phyloP scores from a whole-genome alignment of 2,888 invertebrate species.

The Drosophila pseudotakahashii region DNA sequence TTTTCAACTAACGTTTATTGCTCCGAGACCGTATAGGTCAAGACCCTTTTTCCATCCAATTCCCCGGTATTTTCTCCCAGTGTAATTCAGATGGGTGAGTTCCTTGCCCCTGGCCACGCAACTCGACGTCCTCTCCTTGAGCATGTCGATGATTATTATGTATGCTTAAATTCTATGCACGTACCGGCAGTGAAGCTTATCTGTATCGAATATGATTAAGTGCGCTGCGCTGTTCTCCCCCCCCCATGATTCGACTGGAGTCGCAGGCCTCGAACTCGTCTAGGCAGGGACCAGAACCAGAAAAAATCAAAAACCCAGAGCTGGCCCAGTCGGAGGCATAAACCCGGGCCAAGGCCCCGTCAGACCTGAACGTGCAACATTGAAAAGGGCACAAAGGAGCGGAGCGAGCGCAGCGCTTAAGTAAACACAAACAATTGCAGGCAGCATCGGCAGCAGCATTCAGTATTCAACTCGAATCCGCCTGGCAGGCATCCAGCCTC shows the following conservation, averaged over 20 bases:
- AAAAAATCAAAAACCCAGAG: constrained; percentile 19
- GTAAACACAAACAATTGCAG: constrained; percentile 63
- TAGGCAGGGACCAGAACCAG: constrained; percentile 15
- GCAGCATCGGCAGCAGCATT: constrained; percentile 17
- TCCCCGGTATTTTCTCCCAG: constrained; percentile 5
- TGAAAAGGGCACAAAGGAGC: constrained; percentile 70
- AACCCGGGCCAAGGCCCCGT: constrained; percentile 4
- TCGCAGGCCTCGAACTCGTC: constrained; percentile 20
- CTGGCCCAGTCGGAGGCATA: constrained; percentile 16
- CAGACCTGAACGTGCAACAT: constrained; percentile 69
- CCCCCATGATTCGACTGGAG: constrained; percentile 8
- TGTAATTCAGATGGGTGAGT: constrained; percentile 6
- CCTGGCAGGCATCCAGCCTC: constrained; percentile 61
- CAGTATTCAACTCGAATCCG: constrained; percentile 22
- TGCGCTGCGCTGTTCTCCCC: constrained; percentile 63
- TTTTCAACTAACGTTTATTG: too few species aligned
- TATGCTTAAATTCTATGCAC: constrained; percentile 78
- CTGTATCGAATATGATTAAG: constrained; percentile 59
- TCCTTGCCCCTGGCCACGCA: constrained; percentile 5
- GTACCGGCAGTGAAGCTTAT: constrained; percentile 73
- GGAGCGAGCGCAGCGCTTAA: constrained; percentile 68
- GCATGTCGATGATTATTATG: constrained; percentile 77
- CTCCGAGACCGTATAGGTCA: too few species aligned
- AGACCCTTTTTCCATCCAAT: too few species aligned
- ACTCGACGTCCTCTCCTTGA: constrained; percentile 13